These are phyloP conservation scores for Epizoanthus illoricatus DNA, from an alignment of 92 coral and sea anemone genomes.

Conservation along the genomic window DNA sequence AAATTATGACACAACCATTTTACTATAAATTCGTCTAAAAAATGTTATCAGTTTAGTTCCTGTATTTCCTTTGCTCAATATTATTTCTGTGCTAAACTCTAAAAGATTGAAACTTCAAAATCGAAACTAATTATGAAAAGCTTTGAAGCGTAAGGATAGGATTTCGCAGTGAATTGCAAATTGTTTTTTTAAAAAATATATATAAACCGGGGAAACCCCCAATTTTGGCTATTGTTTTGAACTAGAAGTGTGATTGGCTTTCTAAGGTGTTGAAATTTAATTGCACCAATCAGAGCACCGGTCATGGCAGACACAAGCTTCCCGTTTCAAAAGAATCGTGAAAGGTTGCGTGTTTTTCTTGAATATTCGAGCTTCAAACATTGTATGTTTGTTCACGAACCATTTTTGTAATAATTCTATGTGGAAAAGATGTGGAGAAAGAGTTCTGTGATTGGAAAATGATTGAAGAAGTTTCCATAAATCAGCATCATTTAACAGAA, in stretches of 20 bases:
- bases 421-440: not conserved
- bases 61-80: no score
- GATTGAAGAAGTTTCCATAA: not conserved
- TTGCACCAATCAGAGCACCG: not conserved
- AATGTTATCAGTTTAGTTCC: no score
- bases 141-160: no score
- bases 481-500: not conserved
- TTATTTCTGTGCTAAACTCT: no score
- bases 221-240: not conserved
- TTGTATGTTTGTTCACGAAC: not conserved
- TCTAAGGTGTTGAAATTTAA: not conserved
- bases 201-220: constrained; percentile 7
- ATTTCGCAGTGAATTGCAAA: no score
- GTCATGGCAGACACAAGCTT: not conserved
- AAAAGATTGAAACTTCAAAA: no score
- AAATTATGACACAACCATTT: no score
- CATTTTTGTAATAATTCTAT: not conserved
- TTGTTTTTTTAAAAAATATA: no score
- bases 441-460: not conserved
- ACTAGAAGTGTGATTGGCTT: not conserved
- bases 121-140: no score
- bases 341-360: not conserved
- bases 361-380: not conserved
- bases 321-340: not conserved
- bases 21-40: no score